A percentile compares a stretch with the other conserved stretches of the same genome.
These are phyloP conservation scores for Patiria pectinifera DNA, from an alignment of 53 echinoderm and acorn worm genomes.

Conservation along the genomic window DNA sequence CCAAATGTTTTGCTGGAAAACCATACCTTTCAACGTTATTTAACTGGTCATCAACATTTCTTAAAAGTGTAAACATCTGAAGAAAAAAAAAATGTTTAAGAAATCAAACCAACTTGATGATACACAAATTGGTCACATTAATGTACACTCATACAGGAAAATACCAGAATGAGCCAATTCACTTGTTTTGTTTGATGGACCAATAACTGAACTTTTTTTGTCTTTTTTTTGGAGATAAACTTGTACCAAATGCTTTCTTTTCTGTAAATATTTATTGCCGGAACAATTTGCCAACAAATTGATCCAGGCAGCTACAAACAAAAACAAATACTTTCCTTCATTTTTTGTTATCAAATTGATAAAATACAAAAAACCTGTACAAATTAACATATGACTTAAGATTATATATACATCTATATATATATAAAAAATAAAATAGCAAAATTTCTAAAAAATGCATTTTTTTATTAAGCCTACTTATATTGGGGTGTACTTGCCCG, in stretches of 20 bases:
- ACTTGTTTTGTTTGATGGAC: constrained; percentile 13
- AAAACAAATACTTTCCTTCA: constrained; percentile 17
- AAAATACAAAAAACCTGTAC: constrained; percentile 31
- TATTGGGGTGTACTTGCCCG: constrained; percentile 7
- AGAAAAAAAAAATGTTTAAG: no score
- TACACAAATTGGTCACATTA: no score
- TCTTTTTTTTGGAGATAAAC: constrained; percentile 14
- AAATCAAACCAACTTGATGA: no score
- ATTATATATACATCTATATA: constrained; percentile 62
- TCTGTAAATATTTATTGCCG: constrained; percentile 45
- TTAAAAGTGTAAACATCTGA: not conserved
- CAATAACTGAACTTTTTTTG: not conserved
- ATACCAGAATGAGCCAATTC: not conserved
- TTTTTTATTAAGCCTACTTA: constrained; percentile 48
- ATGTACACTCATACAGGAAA: not conserved
- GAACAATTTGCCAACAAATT: constrained; percentile 44
- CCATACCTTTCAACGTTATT: no score
- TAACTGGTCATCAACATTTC: no score
- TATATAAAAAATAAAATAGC: constrained; percentile 35
- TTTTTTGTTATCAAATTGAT: constrained; percentile 40
- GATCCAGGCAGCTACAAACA: constrained; percentile 10
- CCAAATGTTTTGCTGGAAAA: not conserved
- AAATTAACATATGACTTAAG: constrained; percentile 54
- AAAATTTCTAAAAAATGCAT: constrained; percentile 68
- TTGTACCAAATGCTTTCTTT: constrained; percentile 59